These are phyloP conservation scores for Eurytoma californica DNA, from an alignment of 2,888 invertebrate genomes.

Conservation along the genomic window DNA sequence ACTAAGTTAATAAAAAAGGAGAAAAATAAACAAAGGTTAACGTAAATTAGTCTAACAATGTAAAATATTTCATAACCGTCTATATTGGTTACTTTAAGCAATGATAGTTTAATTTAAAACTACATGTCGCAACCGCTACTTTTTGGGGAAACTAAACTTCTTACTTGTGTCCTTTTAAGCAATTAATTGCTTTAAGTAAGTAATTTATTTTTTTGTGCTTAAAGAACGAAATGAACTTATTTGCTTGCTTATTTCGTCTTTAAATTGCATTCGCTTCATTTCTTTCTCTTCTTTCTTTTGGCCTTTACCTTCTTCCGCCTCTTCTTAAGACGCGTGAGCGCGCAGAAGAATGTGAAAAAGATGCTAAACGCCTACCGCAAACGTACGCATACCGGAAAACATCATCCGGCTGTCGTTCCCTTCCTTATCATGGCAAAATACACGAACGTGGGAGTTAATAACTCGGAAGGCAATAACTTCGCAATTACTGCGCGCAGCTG, in stretches of 20 bases:
- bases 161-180: too few relatives aligned
- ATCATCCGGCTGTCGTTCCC: conserved; percentile 25
- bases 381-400: conserved; percentile 10
- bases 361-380: conserved; percentile 22
- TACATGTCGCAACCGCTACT: too few relatives aligned
- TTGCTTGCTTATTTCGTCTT: conserved; percentile 1
- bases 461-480: background rate
- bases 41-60: too few relatives aligned
- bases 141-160: too few relatives aligned
- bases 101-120: too few relatives aligned
- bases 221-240: background rate
- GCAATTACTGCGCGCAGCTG: background rate
- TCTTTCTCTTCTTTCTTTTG: background rate
- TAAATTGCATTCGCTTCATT: background rate
- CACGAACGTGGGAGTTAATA: conserved; percentile 8
- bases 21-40: too few relatives aligned
- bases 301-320: conserved; percentile 6
- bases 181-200: background rate
- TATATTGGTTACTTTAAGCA: too few relatives aligned
- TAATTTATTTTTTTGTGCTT: background rate
- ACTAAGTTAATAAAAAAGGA: too few relatives aligned
- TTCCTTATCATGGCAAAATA: conserved; percentile 7
- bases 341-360: conserved; percentile 18
- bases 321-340: background rate
- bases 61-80: too few relatives aligned